These are phyloP conservation scores for Achatina immaculata DNA, from an alignment of 1,140 invertebrate species.

Conservation along the genomic window DNA sequence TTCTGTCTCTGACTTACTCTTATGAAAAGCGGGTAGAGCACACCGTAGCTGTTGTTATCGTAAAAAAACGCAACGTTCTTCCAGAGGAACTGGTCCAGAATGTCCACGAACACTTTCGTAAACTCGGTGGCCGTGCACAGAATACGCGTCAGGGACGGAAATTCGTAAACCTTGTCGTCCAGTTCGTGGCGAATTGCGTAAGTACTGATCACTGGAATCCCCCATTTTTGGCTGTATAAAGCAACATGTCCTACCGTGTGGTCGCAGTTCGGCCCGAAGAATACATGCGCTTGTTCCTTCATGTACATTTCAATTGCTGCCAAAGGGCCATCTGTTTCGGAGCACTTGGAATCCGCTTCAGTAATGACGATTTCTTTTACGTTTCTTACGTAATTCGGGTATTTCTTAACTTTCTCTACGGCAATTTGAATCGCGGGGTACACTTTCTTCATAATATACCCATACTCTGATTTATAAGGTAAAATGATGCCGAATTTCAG, in stretches of 20 bases:
- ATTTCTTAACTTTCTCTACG: conserved; percentile 11
- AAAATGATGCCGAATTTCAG: not conserved
- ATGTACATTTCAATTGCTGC: not conserved
- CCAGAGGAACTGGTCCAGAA: not conserved
- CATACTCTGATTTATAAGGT: not conserved
- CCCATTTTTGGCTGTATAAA: conserved; percentile 85
- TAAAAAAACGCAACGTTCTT: not conserved
- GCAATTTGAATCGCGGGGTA: not conserved
- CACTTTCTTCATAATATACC: not conserved
- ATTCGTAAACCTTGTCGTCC: not conserved
- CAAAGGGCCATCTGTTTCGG: conserved; percentile 6
- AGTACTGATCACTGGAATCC: conserved; percentile 86
- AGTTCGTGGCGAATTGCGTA: conserved; percentile 83
- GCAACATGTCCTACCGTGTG: conserved; percentile 92
- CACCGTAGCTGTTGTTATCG: not conserved
- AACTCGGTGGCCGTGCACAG: not conserved
- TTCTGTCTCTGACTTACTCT: not conserved
- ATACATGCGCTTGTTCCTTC: conserved; percentile 76
- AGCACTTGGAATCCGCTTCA: not conserved
- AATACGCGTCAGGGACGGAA: not conserved
- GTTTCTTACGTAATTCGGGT: conserved; percentile 40
- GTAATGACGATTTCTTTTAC: not conserved
- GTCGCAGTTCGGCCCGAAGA: conserved; percentile 91
- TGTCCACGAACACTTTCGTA: not conserved
- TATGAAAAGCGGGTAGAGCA: not conserved